phyloP scores from a whole-genome alignment of 2,113 vertebrate species.

The Forbesichthys papilliferus region DNA sequence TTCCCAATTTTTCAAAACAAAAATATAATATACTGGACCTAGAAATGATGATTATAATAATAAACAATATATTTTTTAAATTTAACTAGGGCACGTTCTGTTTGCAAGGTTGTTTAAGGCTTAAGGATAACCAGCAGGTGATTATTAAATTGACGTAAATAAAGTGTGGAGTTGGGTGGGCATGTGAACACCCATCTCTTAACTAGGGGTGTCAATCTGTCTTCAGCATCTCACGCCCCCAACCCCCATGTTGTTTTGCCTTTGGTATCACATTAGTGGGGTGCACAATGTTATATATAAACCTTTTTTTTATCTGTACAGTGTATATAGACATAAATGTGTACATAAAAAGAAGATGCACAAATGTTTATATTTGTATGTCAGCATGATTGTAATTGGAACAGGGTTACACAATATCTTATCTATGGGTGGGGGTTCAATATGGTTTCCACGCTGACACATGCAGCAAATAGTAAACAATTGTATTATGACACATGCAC shows the following conservation, averaged over 20 bases:
- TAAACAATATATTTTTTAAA: neutral
- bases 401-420: neutral
- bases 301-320: constrained; percentile 78
- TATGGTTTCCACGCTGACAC: no score
- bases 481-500: no score
- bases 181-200: constrained; percentile 57
- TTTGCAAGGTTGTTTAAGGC: constrained; percentile 38
- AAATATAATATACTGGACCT: neutral
- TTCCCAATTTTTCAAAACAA: constrained; percentile 28
- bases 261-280: constrained; percentile 67
- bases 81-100: constrained; percentile 53
- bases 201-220: constrained; percentile 66
- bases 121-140: constrained; percentile 68
- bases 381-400: constrained; percentile 6
- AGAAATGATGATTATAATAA: neutral
- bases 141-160: constrained; percentile 36
- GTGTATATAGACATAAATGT: constrained; percentile 80
- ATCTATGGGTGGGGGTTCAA: neutral
- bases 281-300: constrained; percentile 76
- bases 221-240: constrained; percentile 56
- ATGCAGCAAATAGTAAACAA: no score
- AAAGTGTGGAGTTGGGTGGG: constrained; percentile 63
- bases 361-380: neutral
- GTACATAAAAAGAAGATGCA: constrained; percentile 74
- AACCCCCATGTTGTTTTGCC: constrained; percentile 50